These are phyloP conservation scores for Tetragonula clypearis DNA, from an alignment of 1,140 invertebrate genomes.

Conservation along the genomic window DNA sequence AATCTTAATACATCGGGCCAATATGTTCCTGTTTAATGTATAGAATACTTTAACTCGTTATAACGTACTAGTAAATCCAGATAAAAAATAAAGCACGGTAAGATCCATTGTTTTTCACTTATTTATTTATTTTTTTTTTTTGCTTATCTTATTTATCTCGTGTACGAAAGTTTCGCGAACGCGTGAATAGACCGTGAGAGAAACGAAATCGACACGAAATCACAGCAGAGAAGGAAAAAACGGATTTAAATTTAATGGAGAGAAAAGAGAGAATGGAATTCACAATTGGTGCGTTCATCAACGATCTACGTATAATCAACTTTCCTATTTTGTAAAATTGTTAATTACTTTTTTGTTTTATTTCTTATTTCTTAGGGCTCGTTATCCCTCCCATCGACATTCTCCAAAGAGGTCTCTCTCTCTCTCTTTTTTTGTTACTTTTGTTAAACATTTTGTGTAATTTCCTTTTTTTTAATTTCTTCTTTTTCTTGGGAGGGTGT, in stretches of 20 bases:
- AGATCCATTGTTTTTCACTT: conserved; percentile 36
- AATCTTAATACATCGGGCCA: conserved; percentile 62
- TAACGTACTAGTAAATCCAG: conserved; percentile 53
- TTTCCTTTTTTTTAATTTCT: conserved; percentile 36
- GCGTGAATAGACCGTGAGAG: conserved; percentile 23
- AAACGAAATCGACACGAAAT: conserved; percentile 8
- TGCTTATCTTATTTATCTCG: background rate
- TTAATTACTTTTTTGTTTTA: conserved; percentile 47
- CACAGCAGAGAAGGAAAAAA: conserved; percentile 13
- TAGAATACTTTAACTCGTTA: conserved; percentile 65
- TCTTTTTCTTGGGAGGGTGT: conserved; percentile 4
- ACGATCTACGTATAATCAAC: conserved; percentile 50
- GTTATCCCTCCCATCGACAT: conserved; percentile 1
- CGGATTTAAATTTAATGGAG: conserved; percentile 6
- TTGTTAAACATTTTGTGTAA: conserved; percentile 22
- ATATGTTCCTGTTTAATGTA: conserved; percentile 63
- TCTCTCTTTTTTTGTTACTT: background rate
- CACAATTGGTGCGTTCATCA: conserved; percentile 58
- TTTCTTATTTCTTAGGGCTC: conserved; percentile 38
- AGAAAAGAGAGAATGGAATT: background rate
- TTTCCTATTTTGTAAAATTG: conserved; percentile 55
- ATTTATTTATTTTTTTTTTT: background rate
- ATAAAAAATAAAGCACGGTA: conserved; percentile 39
- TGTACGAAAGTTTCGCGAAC: conserved; percentile 25
- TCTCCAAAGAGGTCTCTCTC: conserved; percentile 3